Conservation (phyloP, 2,797 vertebrate species). For the Micropoecilia bifurca region DNA sequence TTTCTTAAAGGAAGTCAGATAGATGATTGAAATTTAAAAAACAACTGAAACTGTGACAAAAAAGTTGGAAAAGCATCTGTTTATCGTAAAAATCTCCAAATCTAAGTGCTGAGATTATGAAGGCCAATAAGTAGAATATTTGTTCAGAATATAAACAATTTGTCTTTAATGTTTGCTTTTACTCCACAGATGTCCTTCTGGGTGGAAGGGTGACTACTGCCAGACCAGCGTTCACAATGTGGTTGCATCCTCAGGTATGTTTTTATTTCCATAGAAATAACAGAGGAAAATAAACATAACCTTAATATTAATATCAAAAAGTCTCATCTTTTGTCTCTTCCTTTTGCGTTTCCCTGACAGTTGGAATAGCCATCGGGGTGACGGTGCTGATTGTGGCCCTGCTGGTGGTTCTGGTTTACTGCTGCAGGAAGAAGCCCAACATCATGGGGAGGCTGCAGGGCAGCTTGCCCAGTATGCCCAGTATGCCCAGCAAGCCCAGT, state of each 20-base stretch:
- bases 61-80: background rate
- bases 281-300: background rate
- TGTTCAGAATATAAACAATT: background rate
- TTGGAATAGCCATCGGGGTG: conserved; percentile 79
- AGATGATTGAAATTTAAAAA: background rate
- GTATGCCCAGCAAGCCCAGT: conserved; percentile 43
- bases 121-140: background rate
- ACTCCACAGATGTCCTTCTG: conserved; percentile 69
- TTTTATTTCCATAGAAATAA: background rate
- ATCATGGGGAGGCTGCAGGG: conserved; percentile 51
- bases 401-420: conserved; percentile 66
- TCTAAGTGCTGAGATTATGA: background rate
- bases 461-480: conserved; percentile 43
- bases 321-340: background rate
- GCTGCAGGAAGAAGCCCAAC: conserved; percentile 62
- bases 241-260: conserved; percentile 65
- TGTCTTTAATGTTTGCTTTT: background rate
- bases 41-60: background rate
- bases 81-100: background rate
- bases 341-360: conserved; percentile 40
- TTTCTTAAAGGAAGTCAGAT: background rate
- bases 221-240: conserved; percentile 45
- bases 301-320: background rate
- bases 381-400: conserved; percentile 61
- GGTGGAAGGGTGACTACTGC: conserved; percentile 74